Evolutionary conservation across 2,797 vertebrate species (phyloP), one percentile per base, ranked within the genome.

Genomic region (Argentina silus): DNA sequence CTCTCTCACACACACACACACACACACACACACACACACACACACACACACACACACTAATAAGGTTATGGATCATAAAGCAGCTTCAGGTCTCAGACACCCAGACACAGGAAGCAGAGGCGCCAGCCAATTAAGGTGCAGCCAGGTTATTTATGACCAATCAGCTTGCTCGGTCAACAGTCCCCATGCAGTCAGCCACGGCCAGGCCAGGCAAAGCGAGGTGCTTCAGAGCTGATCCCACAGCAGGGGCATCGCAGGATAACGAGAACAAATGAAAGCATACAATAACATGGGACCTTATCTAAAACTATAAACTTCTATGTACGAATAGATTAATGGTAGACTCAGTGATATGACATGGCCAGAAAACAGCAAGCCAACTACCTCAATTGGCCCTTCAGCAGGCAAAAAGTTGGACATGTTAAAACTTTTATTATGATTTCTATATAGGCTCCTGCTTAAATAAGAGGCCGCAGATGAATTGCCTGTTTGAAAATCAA

Each of bases 401-500:
- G 27, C 6, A 17, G 7, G 55, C 27, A 53, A 53, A 53, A 53
- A n/a, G 14, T 53, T 53, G 51, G 51, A 53, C 6, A 8, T 21
- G 19, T 56, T 56, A 3, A 19, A 56, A 19, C 55, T 56, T 56
- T 3, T 17, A 56, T 36, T 36, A 36, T 36, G 27, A 36, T 78
- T 74, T 76, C 72, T 64, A 84, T 82, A 21, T 23, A 59, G 17
- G 6, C 17, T 23, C 17, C 23, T 27, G 84, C 78, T 86, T 80
- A 76, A 61, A 36, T 76, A 76, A 61, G 67, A 21, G 12, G 77
- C 67, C 21, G 8, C 5, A 77, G 85, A 83, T 81, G 68, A 83
- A 77, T 78, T 65, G 51, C 72, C 74, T 69, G 73, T 75, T 78
- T 74, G 59, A 75, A 82, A 83, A 80, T 59, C 76, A 70, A 19